Base-by-base conservation (phyloP, 2,888 invertebrate species). In the Nomada flava region DNA sequence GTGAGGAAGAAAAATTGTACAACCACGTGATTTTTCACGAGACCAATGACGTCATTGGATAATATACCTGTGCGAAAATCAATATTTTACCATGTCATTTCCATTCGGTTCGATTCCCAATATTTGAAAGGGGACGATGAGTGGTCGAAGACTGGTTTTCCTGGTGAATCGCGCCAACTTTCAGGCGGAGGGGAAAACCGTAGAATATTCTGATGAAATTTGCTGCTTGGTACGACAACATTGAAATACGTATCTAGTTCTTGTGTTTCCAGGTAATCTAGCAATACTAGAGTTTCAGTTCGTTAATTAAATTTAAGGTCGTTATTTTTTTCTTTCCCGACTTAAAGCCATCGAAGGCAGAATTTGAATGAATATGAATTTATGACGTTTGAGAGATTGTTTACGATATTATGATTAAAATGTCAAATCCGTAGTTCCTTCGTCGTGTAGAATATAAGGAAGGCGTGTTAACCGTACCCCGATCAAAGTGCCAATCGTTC, bases 11-110 rank as follows among this genome's bases (percentile, higher is more conserved):
- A 62, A n/a, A 9, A 26, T 42, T 26, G 18, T 15, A 15, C 23
- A 18, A n/a, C n/a, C 44, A n/a, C 18, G 69, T 47, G 69, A 55
- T 26, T 72, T 42, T 44, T 72, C 42, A 3, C 36, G 10, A 15
- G 20, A 20, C 15, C 50, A 36, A 10, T 62, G 71, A 53, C 42
- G 42, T 55, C 44, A 53, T 11, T 5, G 36, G 42, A 7, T 18
- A 36, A 62, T n/a, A 65, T 50, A 50, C n/a, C 0, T 18, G 15
- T 11, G n/a, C 11, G 23, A 71, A 9, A 42, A 62, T 71, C 20
- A 15, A 42, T 1, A 5, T 1, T 10, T 55, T 7, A 57, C 36
- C 55, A 3, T 42, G 5, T 57, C n/a, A 26, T 57, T 57, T 23
- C 44, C 55, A 44, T 57, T 69, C 26, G 55, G 26, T 26, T 23